These are phyloP conservation scores for Petaurus breviceps DNA, from an alignment of 2,113 vertebrate species.

Conservation along the genomic window DNA sequence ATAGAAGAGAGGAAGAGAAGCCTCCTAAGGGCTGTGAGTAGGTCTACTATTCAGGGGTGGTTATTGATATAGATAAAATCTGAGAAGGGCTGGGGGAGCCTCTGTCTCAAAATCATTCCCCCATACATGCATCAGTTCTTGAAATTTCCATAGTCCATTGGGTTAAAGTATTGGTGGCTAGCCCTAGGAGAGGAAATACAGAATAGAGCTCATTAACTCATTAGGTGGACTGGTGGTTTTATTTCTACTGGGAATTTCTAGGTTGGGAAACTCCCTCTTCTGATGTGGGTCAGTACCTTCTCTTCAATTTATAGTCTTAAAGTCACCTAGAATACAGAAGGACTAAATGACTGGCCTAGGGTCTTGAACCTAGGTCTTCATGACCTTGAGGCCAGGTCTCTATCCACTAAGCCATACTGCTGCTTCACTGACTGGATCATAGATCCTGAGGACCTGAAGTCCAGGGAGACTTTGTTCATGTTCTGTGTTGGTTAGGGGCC, in stretches of 20 bases:
- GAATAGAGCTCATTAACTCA: neutral
- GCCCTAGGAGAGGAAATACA: neutral
- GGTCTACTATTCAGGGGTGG: neutral
- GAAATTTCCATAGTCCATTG: neutral
- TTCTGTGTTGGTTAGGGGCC: neutral
- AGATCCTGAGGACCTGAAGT: neutral
- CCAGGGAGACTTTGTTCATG: neutral
- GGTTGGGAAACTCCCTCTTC: neutral
- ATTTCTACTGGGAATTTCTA: neutral
- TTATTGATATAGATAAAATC: neutral
- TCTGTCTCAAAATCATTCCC: neutral
- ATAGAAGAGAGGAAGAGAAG: neutral
- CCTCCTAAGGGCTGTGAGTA: neutral
- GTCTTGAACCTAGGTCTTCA: neutral
- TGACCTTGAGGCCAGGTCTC: neutral
- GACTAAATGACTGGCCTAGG: neutral
- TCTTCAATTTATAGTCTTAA: neutral
- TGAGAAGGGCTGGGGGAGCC: neutral
- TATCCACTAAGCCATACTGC: neutral
- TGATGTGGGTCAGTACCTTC: neutral
- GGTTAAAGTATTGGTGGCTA: neutral
- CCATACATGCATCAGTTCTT: neutral
- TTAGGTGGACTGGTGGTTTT: neutral
- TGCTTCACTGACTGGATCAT: neutral
- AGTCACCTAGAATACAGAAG: neutral